Evolutionary conservation across 1,140 invertebrate genomes (phyloP).

Genomic region (Microplitis demolitor): DNA sequence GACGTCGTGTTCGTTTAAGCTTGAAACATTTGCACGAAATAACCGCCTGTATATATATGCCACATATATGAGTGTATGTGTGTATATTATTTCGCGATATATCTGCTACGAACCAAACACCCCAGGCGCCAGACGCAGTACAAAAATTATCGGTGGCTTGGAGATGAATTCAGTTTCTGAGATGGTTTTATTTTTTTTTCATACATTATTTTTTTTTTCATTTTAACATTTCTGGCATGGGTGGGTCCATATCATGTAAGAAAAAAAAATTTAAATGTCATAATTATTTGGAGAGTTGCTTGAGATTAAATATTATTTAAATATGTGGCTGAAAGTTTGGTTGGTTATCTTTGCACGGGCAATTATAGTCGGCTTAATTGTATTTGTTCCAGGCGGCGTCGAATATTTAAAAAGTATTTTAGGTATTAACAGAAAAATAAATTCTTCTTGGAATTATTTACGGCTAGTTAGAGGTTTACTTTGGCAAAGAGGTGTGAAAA

Average conservation of each 20-base stretch:
- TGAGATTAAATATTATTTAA: not conserved
- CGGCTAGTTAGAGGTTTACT: conserved; percentile 19
- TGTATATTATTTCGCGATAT: not conserved
- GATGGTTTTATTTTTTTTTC: too few species aligned
- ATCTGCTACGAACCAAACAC: too few species aligned
- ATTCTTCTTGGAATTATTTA: conserved; percentile 27
- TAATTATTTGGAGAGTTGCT: too few species aligned
- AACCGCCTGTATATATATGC: too few species aligned
- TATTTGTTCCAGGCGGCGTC: not conserved
- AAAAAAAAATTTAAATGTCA: too few species aligned
- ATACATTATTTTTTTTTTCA: not conserved
- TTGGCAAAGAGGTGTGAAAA: conserved; percentile 30
- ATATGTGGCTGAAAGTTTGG: not conserved
- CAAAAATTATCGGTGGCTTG: too few species aligned
- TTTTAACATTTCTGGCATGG: too few species aligned
- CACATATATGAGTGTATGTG: not conserved
- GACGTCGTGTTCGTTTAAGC: too few species aligned
- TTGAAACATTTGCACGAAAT: too few species aligned
- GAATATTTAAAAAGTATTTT: not conserved
- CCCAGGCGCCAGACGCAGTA: too few species aligned
- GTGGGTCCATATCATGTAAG: too few species aligned
- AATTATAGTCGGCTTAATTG: not conserved
- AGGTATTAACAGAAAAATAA: not conserved
- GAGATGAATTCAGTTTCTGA: too few species aligned
- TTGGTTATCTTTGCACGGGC: not conserved